Evolutionary conservation across 2,888 invertebrate genomes (phyloP).

Genomic region (Nephrotoma flavescens): DNA sequence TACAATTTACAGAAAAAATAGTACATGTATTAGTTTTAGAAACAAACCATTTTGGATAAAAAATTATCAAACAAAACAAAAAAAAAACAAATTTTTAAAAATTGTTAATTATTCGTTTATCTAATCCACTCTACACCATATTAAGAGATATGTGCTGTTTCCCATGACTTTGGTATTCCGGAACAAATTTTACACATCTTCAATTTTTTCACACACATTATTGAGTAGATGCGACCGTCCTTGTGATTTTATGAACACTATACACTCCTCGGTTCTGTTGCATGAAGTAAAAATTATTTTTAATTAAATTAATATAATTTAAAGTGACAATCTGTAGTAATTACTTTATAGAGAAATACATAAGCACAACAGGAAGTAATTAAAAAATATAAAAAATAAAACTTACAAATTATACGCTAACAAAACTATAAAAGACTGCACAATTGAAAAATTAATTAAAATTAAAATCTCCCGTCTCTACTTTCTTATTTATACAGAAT

Average conservation of each 20-base stretch:
- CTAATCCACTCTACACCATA: background rate
- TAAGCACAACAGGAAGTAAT: background rate
- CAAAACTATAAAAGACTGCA: background rate
- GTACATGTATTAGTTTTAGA: background rate
- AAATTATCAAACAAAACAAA: background rate
- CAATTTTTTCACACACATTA: background rate
- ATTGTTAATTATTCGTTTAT: background rate
- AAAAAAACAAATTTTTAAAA: background rate
- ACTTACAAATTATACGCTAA: background rate
- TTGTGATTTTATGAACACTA: constrained; percentile 22
- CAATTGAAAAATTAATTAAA: background rate
- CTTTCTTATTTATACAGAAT: background rate
- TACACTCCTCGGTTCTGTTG: constrained; percentile 27
- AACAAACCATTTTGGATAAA: background rate
- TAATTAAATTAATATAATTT: background rate
- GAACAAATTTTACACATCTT: background rate
- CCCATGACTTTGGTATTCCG: background rate
- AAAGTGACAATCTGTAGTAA: no score
- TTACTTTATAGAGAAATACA: background rate
- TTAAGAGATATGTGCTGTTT: background rate
- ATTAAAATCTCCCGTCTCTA: background rate
- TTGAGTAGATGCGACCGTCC: background rate
- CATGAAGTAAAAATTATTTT: background rate
- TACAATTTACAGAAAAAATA: background rate
- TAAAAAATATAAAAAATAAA: background rate